Evolutionary conservation across 1,140 invertebrate species (phyloP), one percentile per base, ranked within the genome.

Genomic region (Drosophila watanabei): DNA sequence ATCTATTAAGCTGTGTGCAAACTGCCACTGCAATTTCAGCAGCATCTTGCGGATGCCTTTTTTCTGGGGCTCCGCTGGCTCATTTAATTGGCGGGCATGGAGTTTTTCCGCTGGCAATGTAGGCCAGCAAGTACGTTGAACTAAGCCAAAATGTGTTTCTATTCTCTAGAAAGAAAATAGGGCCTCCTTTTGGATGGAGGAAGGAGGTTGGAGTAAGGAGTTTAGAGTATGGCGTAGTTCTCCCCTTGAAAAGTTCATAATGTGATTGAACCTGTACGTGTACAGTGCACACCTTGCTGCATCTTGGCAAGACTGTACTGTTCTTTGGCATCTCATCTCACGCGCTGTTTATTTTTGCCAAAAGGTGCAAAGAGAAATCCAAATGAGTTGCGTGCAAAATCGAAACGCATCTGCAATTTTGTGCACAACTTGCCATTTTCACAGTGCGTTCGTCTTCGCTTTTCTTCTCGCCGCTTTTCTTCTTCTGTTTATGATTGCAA

Each of bases 51-150:
- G 39, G 59, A 59, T 82, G 35, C 72, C 46, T 80, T 73, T 56
- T 62, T 24, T 24, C 57, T 59, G 61, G 33, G 76, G 39, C 58
- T 63, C n/a, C 49, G 56, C 69, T 76, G 62, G 62, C 63, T 81
- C 72, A 65, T 82, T 82, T 82, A 78, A 82, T 82, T 78, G 79
- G 69, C 45, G 54, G 68, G 48, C 39, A 80, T 63, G 70, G 64
- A 73, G 62, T 66, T 80, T 66, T 56, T 79, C 48, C 72, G 58
- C 45, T 71, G 58, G 18, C 60, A 89, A 92, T 92, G 79, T 92
- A 89, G 89, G 89, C 84, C 89, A 92, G 71, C 82, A 86, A 92
- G 89, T 92, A 77, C 89, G 75, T 92, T 92, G 89, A 92, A 92
- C 89, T 92, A 85, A 72, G 68, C 41, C 51, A 14, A 69, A 77